Percentiles rank a stretch among this genome's conserved stretches.
These are phyloP conservation scores for Lonchura striata DNA, from an alignment of 2,113 vertebrate genomes.

Conservation along the genomic window DNA sequence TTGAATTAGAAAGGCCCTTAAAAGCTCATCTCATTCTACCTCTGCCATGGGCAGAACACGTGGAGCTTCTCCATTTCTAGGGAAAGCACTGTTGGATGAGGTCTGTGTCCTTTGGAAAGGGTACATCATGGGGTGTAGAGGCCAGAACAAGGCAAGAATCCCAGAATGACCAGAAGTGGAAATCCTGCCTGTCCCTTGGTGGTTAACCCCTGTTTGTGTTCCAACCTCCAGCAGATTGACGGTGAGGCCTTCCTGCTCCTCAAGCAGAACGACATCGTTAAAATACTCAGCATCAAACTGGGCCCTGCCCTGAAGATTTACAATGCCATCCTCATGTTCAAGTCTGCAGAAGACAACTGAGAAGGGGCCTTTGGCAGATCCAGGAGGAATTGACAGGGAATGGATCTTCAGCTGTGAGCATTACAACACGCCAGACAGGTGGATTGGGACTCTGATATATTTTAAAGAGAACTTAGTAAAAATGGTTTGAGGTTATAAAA, in stretches of 20 bases:
- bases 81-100: neutral
- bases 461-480: constrained; percentile 18
- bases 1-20: neutral
- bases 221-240: constrained; percentile 83
- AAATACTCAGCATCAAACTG: constrained; percentile 91
- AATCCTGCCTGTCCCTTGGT: neutral
- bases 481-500: constrained; percentile 25
- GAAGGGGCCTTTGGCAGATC: neutral
- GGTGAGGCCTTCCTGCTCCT: constrained; percentile 92
- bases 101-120: neutral
- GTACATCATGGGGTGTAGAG: neutral
- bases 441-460: neutral
- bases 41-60: neutral
- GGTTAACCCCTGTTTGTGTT: neutral
- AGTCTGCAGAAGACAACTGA: constrained; percentile 83
- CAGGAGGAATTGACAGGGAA: neutral
- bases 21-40: neutral
- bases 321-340: constrained; percentile 91
- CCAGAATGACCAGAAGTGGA: neutral
- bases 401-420: neutral
- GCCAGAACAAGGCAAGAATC: neutral
- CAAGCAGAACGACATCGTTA: constrained; percentile 88
- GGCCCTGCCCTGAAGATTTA: constrained; percentile 93
- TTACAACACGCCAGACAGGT: neutral
- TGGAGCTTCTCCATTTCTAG: neutral